A percentile compares a stretch with the other conserved stretches of the same genome.
phyloP scores from a whole-genome alignment of 2,888 invertebrate genomes.

The Mermis nigrescens region DNA sequence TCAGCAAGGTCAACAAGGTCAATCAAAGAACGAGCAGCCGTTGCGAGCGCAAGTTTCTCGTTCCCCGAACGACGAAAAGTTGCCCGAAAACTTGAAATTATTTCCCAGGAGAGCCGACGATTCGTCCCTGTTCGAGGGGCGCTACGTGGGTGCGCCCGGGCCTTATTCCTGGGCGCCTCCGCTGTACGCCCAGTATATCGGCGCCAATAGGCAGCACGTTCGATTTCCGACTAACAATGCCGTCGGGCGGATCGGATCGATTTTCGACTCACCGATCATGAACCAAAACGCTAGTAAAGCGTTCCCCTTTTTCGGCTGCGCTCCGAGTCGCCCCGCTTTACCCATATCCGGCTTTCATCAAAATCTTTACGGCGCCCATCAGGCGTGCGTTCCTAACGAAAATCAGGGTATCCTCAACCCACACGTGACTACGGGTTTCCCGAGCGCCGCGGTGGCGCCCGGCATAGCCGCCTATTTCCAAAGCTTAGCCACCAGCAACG shows the following conservation, averaged over 20 bases:
- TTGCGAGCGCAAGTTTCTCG: no score
- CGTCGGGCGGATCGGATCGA: not conserved
- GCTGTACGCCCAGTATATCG: not conserved
- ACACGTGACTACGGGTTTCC: no score
- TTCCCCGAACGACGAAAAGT: not conserved
- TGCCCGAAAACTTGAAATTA: not conserved
- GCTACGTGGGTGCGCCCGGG: not conserved
- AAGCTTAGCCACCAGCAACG: not conserved
- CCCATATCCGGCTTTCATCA: no score
- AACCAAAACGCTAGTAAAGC: conserved; percentile 2
- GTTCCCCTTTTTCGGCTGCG: not conserved
- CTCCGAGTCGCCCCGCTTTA: no score
- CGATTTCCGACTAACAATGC: no score
- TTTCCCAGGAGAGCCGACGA: not conserved
- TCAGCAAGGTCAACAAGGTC: no score
- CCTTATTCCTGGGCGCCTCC: not conserved
- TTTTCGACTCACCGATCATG: not conserved
- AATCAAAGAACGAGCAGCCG: no score
- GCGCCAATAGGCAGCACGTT: no score
- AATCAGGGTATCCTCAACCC: no score
- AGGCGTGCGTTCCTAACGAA: no score
- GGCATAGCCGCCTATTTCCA: not conserved
- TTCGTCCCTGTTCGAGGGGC: not conserved
- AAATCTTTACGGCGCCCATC: no score
- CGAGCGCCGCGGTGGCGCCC: no score